Evolutionary conservation across 2,113 vertebrate genomes (phyloP).

Genomic region (Baryphthengus martii): DNA sequence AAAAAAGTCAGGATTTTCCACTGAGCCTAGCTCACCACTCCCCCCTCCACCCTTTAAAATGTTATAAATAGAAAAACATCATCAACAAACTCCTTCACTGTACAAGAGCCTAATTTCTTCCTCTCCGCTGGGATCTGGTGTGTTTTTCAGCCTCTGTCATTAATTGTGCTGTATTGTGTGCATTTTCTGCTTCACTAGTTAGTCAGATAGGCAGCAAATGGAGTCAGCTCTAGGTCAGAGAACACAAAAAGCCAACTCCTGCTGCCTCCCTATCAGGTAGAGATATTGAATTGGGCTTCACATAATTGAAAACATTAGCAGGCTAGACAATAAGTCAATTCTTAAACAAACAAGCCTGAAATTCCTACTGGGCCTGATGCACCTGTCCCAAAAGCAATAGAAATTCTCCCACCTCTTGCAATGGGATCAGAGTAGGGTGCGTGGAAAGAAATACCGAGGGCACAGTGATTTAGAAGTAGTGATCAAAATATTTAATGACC

Average conservation of each 20-base stretch:
- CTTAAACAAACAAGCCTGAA: not conserved
- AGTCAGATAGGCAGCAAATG: constrained; percentile 74
- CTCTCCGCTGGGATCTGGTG: constrained; percentile 54
- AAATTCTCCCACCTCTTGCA: not conserved
- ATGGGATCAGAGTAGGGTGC: not conserved
- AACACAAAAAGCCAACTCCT: constrained; percentile 61
- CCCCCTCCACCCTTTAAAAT: not conserved
- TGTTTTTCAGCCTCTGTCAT: constrained; percentile 78
- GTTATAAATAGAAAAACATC: constrained; percentile 51
- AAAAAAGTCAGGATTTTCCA: not conserved
- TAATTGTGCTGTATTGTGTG: constrained; percentile 83
- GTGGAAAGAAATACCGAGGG: not conserved
- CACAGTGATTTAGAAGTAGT: not conserved
- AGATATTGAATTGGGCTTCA: constrained; percentile 41
- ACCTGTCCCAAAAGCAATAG: not conserved
- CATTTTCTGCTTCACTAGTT: constrained; percentile 85
- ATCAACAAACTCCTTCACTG: constrained; percentile 31
- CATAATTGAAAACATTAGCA: constrained; percentile 49
- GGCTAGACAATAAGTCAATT: constrained; percentile 24
- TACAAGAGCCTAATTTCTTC: constrained; percentile 61
- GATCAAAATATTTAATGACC: not conserved
- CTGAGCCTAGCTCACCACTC: not conserved
- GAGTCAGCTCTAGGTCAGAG: constrained; percentile 70
- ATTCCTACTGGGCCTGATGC: not conserved
- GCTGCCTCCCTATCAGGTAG: constrained; percentile 42